phyloP scores from a whole-genome alignment of 2,888 invertebrate species.

The Apamea epomidion region DNA sequence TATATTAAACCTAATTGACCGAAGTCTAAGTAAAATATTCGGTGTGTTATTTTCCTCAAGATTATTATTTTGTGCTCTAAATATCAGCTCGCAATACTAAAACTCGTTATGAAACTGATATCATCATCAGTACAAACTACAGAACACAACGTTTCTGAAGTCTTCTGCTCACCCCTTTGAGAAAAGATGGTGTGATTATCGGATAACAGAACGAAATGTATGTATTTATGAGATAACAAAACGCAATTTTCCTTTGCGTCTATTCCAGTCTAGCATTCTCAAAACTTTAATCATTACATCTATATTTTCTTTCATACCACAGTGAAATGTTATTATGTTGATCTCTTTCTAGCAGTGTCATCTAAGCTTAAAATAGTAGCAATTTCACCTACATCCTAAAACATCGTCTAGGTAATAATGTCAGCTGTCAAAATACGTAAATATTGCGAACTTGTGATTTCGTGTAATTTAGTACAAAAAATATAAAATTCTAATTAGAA shows the following conservation, averaged over 20 bases:
- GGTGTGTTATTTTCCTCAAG: not conserved
- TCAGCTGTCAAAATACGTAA: conserved; percentile 47
- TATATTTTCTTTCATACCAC: not conserved
- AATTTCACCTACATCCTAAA: accelerated
- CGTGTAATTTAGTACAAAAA: not conserved
- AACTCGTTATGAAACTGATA: not conserved
- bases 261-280: not conserved
- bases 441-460: conserved; percentile 5
- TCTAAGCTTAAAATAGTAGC: not conserved
- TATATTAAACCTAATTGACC: not conserved
- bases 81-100: not conserved
- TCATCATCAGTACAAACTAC: not conserved
- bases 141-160: not conserved
- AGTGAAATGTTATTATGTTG: no score
- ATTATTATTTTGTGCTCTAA: not conserved
- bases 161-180: not conserved
- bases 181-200: not conserved
- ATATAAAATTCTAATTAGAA: conserved; percentile 25
- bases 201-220: not conserved
- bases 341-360: not conserved
- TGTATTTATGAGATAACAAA: not conserved
- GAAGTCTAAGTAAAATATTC: not conserved
- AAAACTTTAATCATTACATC: not conserved
- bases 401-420: not conserved
- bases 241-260: not conserved